Evolutionary conservation across 2,113 vertebrate genomes (phyloP), one percentile per base, ranked within the genome.

Genomic region (Oophaga pumilio): DNA sequence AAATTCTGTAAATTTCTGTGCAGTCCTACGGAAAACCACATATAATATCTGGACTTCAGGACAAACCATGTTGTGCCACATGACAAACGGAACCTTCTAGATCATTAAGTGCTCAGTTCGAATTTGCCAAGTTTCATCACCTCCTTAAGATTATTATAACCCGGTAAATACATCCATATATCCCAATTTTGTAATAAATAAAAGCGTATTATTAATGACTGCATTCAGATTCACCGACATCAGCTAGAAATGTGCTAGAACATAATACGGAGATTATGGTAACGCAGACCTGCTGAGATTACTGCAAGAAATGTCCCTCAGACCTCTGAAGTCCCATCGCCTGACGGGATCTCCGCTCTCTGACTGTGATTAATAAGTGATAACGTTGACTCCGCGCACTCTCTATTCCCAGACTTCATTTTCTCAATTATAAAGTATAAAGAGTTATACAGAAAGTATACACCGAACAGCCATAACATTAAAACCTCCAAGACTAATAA

Each of bases 331-430:
- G 17, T 26, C 20, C 86, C 89, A 87, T 66, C 28, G 85, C 88
- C 89, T 89, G 89, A 82, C 43, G 76, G 56, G 88, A 28, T 80
- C 0, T 0, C 69, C 0, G 11, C 43, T 78, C 78, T 66, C 14
- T 82, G 52, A 3, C n/a, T 28, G 76, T 88, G 87, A 88, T 89
- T 89, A 90, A 90, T 89, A 88, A 91, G 69, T 80, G 89, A 81
- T 60, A 77, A 89, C 69, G 50, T 18, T 11, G 85, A 50, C 6
- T 60, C 64, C 80, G 79, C 20, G 79, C 79, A 60, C 57, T 56
- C 17, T 10, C 24, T 10, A 26, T 80, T 28, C 76, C 77, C 57
- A 6, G 4, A 20, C 57, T 62, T 62, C 26, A 62, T 20, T 10
- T 59, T 82, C 28, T 22, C 10, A 28, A 13, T 33, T 62, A 28